Evolutionary conservation across 2,888 invertebrate genomes (phyloP).

Genomic region (Willowsia nigromaculata): DNA sequence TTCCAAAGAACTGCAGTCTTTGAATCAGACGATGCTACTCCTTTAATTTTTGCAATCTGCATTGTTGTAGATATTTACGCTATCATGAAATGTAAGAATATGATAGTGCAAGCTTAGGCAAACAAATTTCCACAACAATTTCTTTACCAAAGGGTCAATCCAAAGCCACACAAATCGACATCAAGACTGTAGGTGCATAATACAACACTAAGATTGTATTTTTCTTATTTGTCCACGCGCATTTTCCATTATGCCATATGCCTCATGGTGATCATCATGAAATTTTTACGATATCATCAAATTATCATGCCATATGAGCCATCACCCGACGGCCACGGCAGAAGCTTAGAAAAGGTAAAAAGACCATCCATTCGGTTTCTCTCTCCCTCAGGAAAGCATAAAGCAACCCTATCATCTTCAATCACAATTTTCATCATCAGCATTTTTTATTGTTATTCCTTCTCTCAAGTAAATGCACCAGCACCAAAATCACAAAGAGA

Average conservation of each 20-base stretch:
- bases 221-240: conserved; percentile 28
- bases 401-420: conserved; percentile 54
- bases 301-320: conserved; percentile 28
- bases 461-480: conserved; percentile 25
- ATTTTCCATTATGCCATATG: conserved; percentile 33
- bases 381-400: not conserved
- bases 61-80: too few species aligned
- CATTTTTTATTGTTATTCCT: conserved; percentile 35
- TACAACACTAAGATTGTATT: not conserved
- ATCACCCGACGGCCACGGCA: conserved; percentile 37
- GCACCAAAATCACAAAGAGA: conserved; percentile 48
- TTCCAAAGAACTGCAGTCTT: too few species aligned
- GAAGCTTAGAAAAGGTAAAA: conserved; percentile 11
- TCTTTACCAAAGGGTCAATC: too few species aligned
- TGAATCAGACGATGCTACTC: too few species aligned
- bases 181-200: not conserved
- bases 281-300: conserved; percentile 56
- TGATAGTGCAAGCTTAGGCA: too few species aligned
- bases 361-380: conserved; percentile 14
- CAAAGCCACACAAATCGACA: too few species aligned
- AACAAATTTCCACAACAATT: too few species aligned
- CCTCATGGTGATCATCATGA: conserved; percentile 1
- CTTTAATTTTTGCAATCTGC: too few species aligned
- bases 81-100: too few species aligned
- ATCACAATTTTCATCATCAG: conserved; percentile 33